A percentile compares a stretch with the other conserved stretches of the same genome.
These are phyloP conservation scores for Leucophora obtusa DNA, from an alignment of 2,888 invertebrate species.

Conservation along the genomic window DNA sequence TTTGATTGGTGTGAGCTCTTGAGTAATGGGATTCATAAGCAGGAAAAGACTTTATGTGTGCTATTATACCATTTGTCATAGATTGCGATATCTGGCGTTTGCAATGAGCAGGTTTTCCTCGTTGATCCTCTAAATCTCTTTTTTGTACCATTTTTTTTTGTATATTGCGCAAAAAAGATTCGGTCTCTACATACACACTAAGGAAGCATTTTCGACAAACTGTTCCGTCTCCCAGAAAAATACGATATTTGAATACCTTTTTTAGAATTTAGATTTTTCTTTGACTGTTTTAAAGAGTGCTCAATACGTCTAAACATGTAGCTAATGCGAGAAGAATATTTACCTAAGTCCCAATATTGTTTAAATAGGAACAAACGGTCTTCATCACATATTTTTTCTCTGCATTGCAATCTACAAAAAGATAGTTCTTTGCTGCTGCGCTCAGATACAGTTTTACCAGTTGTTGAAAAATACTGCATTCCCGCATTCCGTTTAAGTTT, in stretches of 20 bases:
- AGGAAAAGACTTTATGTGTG: background rate
- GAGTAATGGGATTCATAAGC: background rate
- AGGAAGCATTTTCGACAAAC: background rate
- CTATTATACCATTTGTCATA: too few relatives aligned
- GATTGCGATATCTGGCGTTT: background rate
- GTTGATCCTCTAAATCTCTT: background rate
- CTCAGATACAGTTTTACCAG: too few relatives aligned
- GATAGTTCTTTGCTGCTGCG: slow-evolving; percentile 7
- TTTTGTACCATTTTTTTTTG: background rate
- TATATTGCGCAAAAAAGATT: too few relatives aligned
- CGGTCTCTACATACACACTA: background rate
- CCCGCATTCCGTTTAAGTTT: slow-evolving; percentile 7
- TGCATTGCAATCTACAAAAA: slow-evolving; percentile 14
- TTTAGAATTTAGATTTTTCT: slow-evolving; percentile 2
- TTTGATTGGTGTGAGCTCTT: background rate
- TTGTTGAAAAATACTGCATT: background rate
- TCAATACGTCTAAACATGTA: slow-evolving; percentile 17
- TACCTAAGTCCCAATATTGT: slow-evolving; percentile 21
- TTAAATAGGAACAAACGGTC: slow-evolving; percentile 17
- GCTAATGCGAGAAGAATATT: background rate
- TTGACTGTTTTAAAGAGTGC: slow-evolving; percentile 13
- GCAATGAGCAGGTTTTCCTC: background rate
- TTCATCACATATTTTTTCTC: slow-evolving; percentile 5
- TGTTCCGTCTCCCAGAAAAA: background rate
- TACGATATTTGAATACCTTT: slow-evolving; percentile 6